phyloP scores from a whole-genome alignment of 2,113 vertebrate species.

The Herpailurus yagouaroundi region DNA sequence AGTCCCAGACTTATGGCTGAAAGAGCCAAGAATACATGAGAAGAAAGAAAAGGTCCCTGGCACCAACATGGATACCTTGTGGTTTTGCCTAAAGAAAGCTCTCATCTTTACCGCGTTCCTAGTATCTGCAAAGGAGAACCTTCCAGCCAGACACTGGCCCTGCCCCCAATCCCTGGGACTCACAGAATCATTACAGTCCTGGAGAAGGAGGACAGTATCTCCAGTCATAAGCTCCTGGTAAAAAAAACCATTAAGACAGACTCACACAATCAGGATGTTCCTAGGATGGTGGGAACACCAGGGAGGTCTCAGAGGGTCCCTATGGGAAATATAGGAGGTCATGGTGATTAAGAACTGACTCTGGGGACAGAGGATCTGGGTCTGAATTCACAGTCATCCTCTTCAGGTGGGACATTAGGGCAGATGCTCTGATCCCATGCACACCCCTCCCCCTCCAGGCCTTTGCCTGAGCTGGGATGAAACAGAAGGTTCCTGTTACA shows the following conservation, averaged over 20 bases:
- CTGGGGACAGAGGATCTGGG: neutral
- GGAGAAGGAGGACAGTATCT: neutral
- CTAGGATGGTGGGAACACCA: neutral
- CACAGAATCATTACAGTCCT: neutral
- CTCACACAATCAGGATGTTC: accelerated
- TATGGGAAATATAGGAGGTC: neutral
- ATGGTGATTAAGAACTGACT: neutral
- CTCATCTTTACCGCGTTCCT: neutral
- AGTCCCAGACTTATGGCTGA: neutral
- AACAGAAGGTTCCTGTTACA: neutral
- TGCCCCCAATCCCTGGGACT: neutral
- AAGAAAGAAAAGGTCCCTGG: neutral
- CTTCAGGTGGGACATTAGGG: accelerated
- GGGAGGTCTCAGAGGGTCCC: neutral
- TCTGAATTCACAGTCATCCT: neutral
- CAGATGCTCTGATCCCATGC: neutral
- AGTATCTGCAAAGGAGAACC: neutral
- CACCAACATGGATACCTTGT: neutral
- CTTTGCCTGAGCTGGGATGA: neutral
- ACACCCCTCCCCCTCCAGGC: accelerated
- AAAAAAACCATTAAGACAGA: neutral
- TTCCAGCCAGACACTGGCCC: neutral
- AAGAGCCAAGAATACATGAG: neutral
- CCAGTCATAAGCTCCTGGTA: neutral
- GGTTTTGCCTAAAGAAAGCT: neutral